Evolutionary conservation across 2,797 vertebrate species (phyloP), one percentile per base, ranked within the genome.

Genomic region (Gallinago stenura): DNA sequence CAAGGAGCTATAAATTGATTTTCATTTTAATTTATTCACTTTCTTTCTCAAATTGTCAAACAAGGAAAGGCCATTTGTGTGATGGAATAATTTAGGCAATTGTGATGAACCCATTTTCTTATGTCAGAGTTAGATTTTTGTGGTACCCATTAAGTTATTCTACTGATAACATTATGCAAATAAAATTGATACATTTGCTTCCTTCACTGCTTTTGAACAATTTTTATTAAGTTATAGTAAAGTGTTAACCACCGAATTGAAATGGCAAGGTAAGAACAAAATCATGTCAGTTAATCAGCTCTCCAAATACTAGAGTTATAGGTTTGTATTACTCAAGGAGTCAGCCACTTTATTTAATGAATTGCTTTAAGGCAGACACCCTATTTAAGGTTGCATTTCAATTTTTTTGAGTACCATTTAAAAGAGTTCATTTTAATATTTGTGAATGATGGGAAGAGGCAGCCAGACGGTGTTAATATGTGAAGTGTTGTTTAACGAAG

Each of bases 1-100:
- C 78, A 92, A 93, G 60, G 37, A 89, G 10, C 31, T 73, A 75
- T 64, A 79, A 90, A 96, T 57, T 89, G 8, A 87, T 93, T 97
- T 87, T 61, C 3, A 43, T 90, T 96, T 93, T 93, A 93, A 94
- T 92, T 89, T 94, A 85, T 94, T 95, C 89, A 41, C 22, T 87
- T 92, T 18, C 22, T 87, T 91, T 94, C 56, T 87, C 79, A 87
- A 89, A 64, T 45, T 69, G 48, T 81, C 82, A 92, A 87, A 92
- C 56, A 69, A 92, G 62, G 31, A 68, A 94, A 72, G 37, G 7
- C 18, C 20, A 85, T 93, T 93, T 93, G 11, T 16, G 10, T 20
- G 6, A 91, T 69, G 69, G 50, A 84, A 71, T 65, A 81, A 89
- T 87, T 94, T 93, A 57, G 61, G 54, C 80, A 75, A 43, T 72